Evolutionary conservation across 2,113 vertebrate genomes (phyloP).

Genomic region (Malurus melanocephalus): DNA sequence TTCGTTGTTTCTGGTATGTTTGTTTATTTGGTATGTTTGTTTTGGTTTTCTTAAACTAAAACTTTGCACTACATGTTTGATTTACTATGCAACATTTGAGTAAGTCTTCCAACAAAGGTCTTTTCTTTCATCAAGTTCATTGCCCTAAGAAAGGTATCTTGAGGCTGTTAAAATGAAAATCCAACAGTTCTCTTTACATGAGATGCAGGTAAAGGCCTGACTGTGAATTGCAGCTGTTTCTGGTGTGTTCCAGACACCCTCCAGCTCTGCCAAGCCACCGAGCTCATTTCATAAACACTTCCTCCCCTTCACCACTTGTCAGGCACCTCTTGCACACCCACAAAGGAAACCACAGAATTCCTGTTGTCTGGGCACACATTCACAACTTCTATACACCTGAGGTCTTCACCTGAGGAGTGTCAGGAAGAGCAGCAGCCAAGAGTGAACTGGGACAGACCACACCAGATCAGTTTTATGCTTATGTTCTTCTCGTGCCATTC

Average conservation of each 20-base stretch:
- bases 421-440: neutral
- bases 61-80: neutral
- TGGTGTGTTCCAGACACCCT: neutral
- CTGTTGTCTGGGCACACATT: neutral
- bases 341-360: neutral
- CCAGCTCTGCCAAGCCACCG: neutral
- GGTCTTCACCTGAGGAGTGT: neutral
- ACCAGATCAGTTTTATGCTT: neutral
- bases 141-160: neutral
- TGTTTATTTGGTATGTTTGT: neutral
- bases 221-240: neutral
- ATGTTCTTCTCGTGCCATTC: neutral
- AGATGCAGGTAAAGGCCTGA: neutral
- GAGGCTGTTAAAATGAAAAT: neutral
- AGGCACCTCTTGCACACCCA: neutral
- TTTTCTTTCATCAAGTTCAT: neutral
- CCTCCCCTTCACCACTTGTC: neutral
- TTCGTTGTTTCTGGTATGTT: neutral
- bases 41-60: neutral
- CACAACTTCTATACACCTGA: neutral
- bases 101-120: neutral
- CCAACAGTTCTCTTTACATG: neutral
- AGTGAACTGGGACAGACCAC: neutral
- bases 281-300: neutral
- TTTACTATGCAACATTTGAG: neutral